These are phyloP conservation scores for Corynorhinus townsendii DNA, from an alignment of 2,113 vertebrate species.

Conservation along the genomic window DNA sequence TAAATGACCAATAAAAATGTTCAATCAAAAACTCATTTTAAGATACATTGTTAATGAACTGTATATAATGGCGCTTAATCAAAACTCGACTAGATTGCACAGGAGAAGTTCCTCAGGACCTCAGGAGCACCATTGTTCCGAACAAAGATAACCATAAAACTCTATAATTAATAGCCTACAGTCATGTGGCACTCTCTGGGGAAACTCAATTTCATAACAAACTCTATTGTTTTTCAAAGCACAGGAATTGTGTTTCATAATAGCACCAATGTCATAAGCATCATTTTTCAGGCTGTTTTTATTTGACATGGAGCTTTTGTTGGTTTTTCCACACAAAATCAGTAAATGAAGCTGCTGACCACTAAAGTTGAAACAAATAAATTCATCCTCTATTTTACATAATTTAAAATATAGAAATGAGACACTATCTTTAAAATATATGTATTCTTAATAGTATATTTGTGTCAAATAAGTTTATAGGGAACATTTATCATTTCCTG, in stretches of 20 bases:
- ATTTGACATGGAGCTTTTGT: constrained; percentile 47
- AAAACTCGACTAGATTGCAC: constrained; percentile 75
- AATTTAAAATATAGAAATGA: constrained; percentile 7
- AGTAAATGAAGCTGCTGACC: not conserved
- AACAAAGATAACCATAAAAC: constrained; percentile 79
- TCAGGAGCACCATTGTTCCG: constrained; percentile 78
- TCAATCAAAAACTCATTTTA: constrained; percentile 86
- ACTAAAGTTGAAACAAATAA: not conserved
- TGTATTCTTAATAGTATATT: not conserved
- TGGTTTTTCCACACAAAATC: not conserved
- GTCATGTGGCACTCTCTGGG: constrained; percentile 68
- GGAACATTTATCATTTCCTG: not conserved
- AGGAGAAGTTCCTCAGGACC: constrained; percentile 75
- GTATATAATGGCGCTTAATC: constrained; percentile 83
- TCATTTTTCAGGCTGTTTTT: constrained; percentile 65
- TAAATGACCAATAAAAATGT: constrained; percentile 85
- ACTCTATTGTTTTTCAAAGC: constrained; percentile 71
- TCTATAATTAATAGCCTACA: constrained; percentile 79
- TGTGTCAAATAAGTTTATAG: not conserved
- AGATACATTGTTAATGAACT: constrained; percentile 85
- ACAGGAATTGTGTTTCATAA: constrained; percentile 61
- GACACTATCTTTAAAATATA: not conserved
- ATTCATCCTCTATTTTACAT: not conserved
- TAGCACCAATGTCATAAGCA: constrained; percentile 51
- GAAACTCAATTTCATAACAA: constrained; percentile 74